Conservation (phyloP, 1,140 invertebrate genomes). For the Gonioctena quinquepunctata region DNA sequence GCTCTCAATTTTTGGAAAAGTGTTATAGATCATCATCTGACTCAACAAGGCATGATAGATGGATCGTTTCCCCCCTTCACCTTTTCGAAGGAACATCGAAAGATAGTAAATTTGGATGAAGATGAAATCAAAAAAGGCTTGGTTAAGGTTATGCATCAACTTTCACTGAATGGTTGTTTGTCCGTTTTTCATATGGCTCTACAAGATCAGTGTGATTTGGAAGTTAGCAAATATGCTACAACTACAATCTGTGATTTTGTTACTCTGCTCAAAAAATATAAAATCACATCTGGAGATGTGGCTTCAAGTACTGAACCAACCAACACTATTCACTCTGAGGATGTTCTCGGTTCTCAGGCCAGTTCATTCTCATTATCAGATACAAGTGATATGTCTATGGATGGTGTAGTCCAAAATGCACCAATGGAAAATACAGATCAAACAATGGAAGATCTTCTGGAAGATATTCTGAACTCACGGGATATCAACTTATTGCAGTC, state of each 20-base stretch:
- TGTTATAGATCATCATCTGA: conserved; percentile 66
- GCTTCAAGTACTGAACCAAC: neutral
- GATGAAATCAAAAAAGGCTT: conserved; percentile 69
- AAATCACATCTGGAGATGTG: conserved; percentile 48
- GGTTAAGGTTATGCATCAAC: conserved; percentile 63
- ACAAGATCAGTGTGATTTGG: conserved; percentile 71
- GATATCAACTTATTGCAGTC: conserved; percentile 64
- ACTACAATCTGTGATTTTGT: conserved; percentile 63
- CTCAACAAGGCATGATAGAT: conserved; percentile 79
- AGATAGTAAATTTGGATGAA: conserved; percentile 73
- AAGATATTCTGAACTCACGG: conserved; percentile 60
- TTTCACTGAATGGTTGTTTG: conserved; percentile 68
- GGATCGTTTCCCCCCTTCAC: conserved; percentile 75
- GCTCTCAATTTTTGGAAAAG: conserved; percentile 72
- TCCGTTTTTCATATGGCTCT: conserved; percentile 68
- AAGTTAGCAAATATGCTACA: conserved; percentile 67
- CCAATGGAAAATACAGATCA: neutral
- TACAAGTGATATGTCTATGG: neutral
- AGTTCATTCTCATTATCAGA: neutral
- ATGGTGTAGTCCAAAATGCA: conserved; percentile 11
- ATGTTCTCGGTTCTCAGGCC: neutral
- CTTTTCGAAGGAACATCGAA: conserved; percentile 75
- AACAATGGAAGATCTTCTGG: conserved; percentile 42
- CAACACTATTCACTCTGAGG: neutral
- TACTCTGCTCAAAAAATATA: conserved; percentile 63